Evolutionary conservation across 2,888 invertebrate species (phyloP).

Genomic region (Drosophila prolongata): DNA sequence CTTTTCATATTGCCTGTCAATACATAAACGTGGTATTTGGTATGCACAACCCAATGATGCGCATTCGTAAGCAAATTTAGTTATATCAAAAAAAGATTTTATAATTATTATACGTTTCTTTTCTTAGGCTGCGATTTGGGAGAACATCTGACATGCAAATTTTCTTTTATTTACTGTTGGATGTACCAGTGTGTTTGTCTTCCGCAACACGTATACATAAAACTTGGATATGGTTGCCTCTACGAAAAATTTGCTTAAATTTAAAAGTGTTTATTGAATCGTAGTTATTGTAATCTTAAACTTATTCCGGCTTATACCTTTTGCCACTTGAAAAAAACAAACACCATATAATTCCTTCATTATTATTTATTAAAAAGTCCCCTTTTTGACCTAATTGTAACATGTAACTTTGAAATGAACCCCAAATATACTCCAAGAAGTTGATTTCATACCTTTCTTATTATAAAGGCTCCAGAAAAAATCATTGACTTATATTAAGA

Average conservation of each 20-base stretch:
- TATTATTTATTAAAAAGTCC: too few species aligned
- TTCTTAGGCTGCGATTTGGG: constrained; percentile 23
- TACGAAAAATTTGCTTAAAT: background rate
- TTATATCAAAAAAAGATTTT: background rate
- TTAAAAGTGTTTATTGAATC: too few species aligned
- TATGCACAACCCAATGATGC: constrained; percentile 33
- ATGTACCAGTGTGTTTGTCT: constrained; percentile 21
- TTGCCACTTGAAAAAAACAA: too few species aligned
- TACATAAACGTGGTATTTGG: background rate
- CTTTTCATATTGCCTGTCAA: constrained; percentile 1
- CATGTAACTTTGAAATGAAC: too few species aligned
- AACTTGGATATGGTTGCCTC: constrained; percentile 17
- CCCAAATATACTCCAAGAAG: too few species aligned
- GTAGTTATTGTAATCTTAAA: too few species aligned
- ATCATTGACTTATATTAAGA: too few species aligned
- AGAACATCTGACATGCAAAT: constrained; percentile 2
- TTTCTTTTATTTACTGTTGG: constrained; percentile 22
- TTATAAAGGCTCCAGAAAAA: too few species aligned
- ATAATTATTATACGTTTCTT: background rate
- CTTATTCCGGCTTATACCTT: too few species aligned
- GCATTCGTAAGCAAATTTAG: constrained; percentile 1
- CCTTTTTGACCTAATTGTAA: too few species aligned
- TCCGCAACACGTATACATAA: constrained; percentile 2
- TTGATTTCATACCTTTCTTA: too few species aligned
- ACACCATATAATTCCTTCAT: too few species aligned